A percentile compares a stretch with the other conserved stretches of the same genome.
phyloP scores from a whole-genome alignment of 2,888 invertebrate genomes.

The Caenorhabditis drosophilae region DNA sequence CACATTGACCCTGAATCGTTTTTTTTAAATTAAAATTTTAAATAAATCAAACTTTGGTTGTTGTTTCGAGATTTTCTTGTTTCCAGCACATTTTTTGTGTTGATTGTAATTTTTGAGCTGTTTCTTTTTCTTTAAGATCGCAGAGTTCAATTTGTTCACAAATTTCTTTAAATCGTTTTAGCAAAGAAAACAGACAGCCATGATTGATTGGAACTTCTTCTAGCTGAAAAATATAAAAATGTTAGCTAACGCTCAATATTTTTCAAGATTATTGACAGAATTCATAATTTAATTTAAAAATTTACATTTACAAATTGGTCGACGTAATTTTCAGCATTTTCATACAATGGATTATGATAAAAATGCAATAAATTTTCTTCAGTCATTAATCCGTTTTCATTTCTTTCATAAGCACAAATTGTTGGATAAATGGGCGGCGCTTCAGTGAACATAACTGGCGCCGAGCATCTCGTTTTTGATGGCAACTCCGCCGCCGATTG shows the following conservation, averaged over 20 bases:
- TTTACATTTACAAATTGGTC: constrained; percentile 56
- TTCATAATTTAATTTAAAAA: not conserved
- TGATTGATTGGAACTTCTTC: constrained; percentile 51
- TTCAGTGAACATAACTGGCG: constrained; percentile 14
- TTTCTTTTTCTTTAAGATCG: constrained; percentile 40
- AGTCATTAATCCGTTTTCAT: constrained; percentile 55
- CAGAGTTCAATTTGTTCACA: constrained; percentile 39
- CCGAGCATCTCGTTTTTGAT: not conserved
- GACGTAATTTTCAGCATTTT: constrained; percentile 62
- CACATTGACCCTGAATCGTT: constrained; percentile 57
- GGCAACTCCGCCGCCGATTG: constrained; percentile 11
- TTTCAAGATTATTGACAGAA: constrained; percentile 1
- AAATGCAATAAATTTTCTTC: constrained; percentile 59
- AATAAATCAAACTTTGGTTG: constrained; percentile 45
- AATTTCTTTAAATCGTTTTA: constrained; percentile 48
- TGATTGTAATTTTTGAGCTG: constrained; percentile 36
- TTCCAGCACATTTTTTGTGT: constrained; percentile 54
- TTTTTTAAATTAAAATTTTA: too few species aligned
- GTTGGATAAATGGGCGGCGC: constrained; percentile 52
- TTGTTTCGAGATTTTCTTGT: constrained; percentile 32
- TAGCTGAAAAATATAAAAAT: too few species aligned
- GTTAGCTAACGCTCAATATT: too few species aligned
- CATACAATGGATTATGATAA: constrained; percentile 64
- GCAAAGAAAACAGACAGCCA: constrained; percentile 50
- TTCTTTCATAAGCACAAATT: constrained; percentile 67